Evolutionary conservation across 2,888 invertebrate genomes (phyloP).

Genomic region (Bhutanitis thaidina): DNA sequence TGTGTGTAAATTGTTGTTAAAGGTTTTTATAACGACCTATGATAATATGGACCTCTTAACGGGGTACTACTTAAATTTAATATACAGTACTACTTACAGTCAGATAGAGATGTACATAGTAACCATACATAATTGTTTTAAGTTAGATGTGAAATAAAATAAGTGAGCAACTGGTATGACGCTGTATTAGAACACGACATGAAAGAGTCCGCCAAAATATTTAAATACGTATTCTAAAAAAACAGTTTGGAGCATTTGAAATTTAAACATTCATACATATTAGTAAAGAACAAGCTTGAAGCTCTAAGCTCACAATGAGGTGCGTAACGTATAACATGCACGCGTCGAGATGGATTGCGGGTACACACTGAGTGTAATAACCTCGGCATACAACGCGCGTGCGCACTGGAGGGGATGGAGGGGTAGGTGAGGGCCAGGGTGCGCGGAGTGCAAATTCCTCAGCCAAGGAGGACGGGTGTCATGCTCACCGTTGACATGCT

Average conservation of each 20-base stretch:
- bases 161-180: too few species aligned
- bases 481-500: constrained; percentile 31
- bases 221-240: too few species aligned
- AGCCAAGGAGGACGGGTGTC: constrained; percentile 48
- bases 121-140: too few species aligned
- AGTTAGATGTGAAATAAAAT: too few species aligned
- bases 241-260: constrained; percentile 6
- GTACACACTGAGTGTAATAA: constrained; percentile 57
- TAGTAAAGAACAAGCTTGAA: constrained; percentile 6
- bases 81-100: too few species aligned
- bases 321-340: constrained; percentile 34
- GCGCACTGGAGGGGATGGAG: constrained; percentile 29
- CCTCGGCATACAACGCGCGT: constrained; percentile 48
- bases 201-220: too few species aligned
- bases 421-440: constrained; percentile 20
- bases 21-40: too few species aligned
- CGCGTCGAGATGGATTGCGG: constrained; percentile 31
- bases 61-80: too few species aligned
- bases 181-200: too few species aligned
- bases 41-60: too few species aligned
- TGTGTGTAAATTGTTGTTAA: too few species aligned
- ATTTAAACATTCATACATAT: constrained; percentile 18
- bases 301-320: constrained; percentile 33
- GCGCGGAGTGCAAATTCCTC: constrained; percentile 44
- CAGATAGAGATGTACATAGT: too few species aligned